Base-by-base conservation (phyloP, 2,888 invertebrate species). In the Lasioglossum figueresi region DNA sequence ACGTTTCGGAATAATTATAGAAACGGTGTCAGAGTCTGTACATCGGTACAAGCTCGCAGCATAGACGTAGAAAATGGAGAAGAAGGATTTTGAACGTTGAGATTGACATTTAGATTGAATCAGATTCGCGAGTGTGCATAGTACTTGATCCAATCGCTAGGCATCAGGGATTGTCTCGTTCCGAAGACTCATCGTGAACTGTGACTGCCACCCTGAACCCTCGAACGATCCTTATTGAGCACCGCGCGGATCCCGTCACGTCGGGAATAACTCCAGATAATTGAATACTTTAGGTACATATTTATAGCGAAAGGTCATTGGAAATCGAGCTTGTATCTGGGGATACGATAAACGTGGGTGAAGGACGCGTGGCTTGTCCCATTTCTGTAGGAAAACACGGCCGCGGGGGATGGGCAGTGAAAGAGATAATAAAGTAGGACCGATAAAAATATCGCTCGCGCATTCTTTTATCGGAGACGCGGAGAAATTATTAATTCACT, bases 251-350 rank as follows among this genome's bases (percentile, higher is more conserved):
- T 19, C 31, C 63, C 31, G 66, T 31, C 31, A 37, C 16, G 63
- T 5, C 43, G 23, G 27, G 71, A 77, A 81, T 82, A 82, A 31
- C 72, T 40, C 73, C 14, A 16, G 81, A 77, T 81, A 73, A 82
- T 82, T 82, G 81, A 72, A 48, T 81, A 78, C 72, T 81, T 81
- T 31, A 63, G 63, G 45, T 34, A 72, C 45, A 48, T 73, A 79
- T 80, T 77, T 45, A 66, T 72, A 77, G 40, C 40, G 48, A 66
- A 68, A 82, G 80, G 79, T 74, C 73, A 56, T 68, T 48, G 71
- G 68, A 68, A 79, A 72, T 82, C 72, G 31, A 37, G 79, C 43
- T 45, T 31, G 70, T 8, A 37, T 48, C 71, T 16, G 52, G 2
- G 43, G 43, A 31, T 6, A 63, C 40, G 59, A 79, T 79, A 59